Conservation (phyloP, 1,140 invertebrate species). For the Zaprionus lachaisei region DNA sequence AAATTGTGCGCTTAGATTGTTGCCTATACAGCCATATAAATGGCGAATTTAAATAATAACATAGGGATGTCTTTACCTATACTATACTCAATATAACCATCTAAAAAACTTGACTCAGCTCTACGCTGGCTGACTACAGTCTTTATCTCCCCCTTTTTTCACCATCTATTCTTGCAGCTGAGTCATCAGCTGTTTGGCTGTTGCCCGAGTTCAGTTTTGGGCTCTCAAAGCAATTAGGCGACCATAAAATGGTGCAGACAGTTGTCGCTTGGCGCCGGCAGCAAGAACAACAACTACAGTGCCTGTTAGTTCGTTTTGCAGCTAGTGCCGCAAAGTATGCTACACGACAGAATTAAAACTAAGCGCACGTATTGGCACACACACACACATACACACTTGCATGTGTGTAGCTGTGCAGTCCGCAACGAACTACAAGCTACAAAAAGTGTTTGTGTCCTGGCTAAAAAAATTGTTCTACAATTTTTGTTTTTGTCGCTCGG, state of each 20-base stretch:
- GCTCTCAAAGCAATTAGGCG: slow-evolving; percentile 43
- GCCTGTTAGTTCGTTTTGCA: slow-evolving; percentile 40
- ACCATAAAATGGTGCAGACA: slow-evolving; percentile 40
- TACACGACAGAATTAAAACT: slow-evolving; percentile 70
- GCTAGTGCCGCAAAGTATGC: slow-evolving; percentile 55
- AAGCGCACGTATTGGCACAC: slow-evolving; percentile 33
- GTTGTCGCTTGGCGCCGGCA: slow-evolving; percentile 52
- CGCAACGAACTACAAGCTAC: slow-evolving; percentile 1
- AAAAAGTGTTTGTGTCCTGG: slow-evolving; percentile 39
- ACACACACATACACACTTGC: background rate
- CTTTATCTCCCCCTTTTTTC: no score
- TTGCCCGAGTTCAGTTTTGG: background rate
- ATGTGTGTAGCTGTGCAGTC: background rate
- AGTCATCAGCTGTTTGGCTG: slow-evolving; percentile 50
- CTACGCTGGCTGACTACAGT: background rate
- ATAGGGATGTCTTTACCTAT: no score
- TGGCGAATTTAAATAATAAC: no score
- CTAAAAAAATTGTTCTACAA: slow-evolving; percentile 12
- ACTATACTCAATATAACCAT: no score
- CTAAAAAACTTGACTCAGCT: background rate
- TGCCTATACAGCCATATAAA: no score
- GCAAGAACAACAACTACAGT: slow-evolving; percentile 11
- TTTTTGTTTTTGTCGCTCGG: background rate
- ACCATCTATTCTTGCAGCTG: slow-evolving; percentile 16
- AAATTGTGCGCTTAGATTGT: no score